A percentile compares a stretch with the other conserved stretches of the same genome.
phyloP scores from a whole-genome alignment of 35 echinoderm and acorn worm genomes.

The Amphiura filiformis region DNA sequence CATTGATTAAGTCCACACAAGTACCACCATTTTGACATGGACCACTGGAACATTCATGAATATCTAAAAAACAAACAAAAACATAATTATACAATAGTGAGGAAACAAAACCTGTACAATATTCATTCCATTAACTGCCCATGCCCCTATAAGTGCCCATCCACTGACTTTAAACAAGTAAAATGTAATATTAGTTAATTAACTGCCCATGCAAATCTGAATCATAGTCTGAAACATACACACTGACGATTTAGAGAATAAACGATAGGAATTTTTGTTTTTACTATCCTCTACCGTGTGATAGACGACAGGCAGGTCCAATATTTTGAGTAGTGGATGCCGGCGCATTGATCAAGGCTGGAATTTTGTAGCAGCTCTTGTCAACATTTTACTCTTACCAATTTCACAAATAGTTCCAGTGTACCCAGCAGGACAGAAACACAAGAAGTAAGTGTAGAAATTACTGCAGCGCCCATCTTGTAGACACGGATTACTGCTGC shows the following conservation, averaged over 20 bases:
- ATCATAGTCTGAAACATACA: too few relatives aligned
- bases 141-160: too few relatives aligned
- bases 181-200: too few relatives aligned
- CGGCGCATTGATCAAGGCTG: neutral
- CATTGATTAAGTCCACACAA: slow-evolving; percentile 33
- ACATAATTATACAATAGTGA: neutral
- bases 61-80: slow-evolving; percentile 16
- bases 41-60: slow-evolving; percentile 40
- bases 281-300: too few relatives aligned
- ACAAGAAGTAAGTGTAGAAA: slow-evolving; percentile 22
- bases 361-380: neutral
- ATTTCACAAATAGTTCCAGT: slow-evolving; percentile 24
- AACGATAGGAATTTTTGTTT: too few relatives aligned
- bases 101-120: neutral
- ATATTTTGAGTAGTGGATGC: too few relatives aligned
- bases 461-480: slow-evolving; percentile 5
- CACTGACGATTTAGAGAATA: too few relatives aligned
- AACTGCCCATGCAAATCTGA: too few relatives aligned
- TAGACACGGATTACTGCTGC: neutral
- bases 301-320: too few relatives aligned
- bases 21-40: slow-evolving; percentile 52
- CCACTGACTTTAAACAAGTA: neutral
- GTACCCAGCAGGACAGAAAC: slow-evolving; percentile 21
- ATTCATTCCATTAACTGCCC: too few relatives aligned
- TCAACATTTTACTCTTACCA: slow-evolving; percentile 1